These are phyloP conservation scores for Arothron firmamentum DNA, from an alignment of 2,113 vertebrate genomes.

Conservation along the genomic window DNA sequence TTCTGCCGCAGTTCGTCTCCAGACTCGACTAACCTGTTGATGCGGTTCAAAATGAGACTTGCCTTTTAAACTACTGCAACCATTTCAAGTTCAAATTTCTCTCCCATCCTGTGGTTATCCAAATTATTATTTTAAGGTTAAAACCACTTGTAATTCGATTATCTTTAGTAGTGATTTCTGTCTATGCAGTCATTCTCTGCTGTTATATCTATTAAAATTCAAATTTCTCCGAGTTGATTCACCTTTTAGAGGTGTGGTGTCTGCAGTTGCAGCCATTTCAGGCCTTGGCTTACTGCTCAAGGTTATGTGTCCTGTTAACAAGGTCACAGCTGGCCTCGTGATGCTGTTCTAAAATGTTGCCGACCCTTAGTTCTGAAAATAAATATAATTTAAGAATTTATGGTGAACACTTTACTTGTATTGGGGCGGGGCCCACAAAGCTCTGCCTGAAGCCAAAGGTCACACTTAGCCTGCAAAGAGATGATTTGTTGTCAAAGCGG, in stretches of 20 bases:
- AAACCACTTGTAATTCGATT: too few relatives aligned
- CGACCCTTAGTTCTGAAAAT: not conserved
- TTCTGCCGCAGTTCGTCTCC: constrained; percentile 57
- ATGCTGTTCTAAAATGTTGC: constrained; percentile 15
- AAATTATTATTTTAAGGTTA: too few relatives aligned
- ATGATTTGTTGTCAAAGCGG: not conserved
- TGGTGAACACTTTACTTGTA: not conserved
- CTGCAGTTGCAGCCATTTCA: constrained; percentile 26
- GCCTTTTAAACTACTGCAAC: too few relatives aligned
- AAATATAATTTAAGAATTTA: not conserved
- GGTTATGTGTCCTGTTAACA: constrained; percentile 48
- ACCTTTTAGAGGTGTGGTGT: constrained; percentile 10
- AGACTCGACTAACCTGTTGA: constrained; percentile 51
- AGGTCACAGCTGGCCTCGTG: constrained; percentile 48
- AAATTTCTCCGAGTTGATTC: too few relatives aligned
- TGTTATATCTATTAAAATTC: too few relatives aligned
- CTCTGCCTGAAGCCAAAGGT: constrained; percentile 3
- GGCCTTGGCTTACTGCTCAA: constrained; percentile 41
- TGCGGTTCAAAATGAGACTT: constrained; percentile 13
- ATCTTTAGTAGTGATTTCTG: too few relatives aligned
- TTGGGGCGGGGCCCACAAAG: not conserved
- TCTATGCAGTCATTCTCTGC: too few relatives aligned
- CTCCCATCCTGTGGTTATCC: too few relatives aligned
- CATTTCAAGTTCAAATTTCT: too few relatives aligned
- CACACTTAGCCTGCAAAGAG: not conserved